Percentiles rank a stretch among this genome's conserved stretches.
phyloP scores from a whole-genome alignment of 2,888 invertebrate species.

The Habroteleia sp. region DNA sequence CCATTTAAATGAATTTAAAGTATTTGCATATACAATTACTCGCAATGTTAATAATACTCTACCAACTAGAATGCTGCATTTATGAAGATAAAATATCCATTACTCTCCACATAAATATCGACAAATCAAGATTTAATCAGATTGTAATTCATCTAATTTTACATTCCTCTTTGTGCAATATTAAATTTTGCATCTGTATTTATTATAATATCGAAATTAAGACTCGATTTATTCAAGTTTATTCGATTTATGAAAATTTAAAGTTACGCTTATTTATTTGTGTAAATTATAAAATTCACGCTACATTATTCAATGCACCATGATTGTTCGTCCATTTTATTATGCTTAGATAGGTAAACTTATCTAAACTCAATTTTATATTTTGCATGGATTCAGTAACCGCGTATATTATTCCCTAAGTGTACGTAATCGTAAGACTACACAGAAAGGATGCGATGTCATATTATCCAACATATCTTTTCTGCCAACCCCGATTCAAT shows the following conservation, averaged over 20 bases:
- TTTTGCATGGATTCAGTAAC: conserved; percentile 31
- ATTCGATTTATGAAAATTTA: too few relatives aligned
- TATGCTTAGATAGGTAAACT: conserved; percentile 36
- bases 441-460: conserved; percentile 51
- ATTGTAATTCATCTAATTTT: too few relatives aligned
- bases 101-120: too few relatives aligned
- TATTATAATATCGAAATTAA: too few relatives aligned
- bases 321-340: conserved; percentile 30
- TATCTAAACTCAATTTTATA: conserved; percentile 39
- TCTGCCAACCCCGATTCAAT: conserved; percentile 53
- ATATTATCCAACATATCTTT: conserved; percentile 44
- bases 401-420: conserved; percentile 44
- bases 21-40: conserved; percentile 33
- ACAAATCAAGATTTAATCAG: too few relatives aligned
- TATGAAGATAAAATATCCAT: conserved; percentile 14
- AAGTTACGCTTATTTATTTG: conserved; percentile 20
- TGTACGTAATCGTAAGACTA: conserved; percentile 53
- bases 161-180: too few relatives aligned
- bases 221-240: too few relatives aligned
- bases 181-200: too few relatives aligned
- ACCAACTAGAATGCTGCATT: neutral
- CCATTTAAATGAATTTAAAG: conserved; percentile 15
- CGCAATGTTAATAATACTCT: conserved; percentile 11
- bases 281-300: conserved; percentile 13
- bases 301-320: conserved; percentile 13